Percentiles rank a stretch among this genome's conserved stretches.
These are phyloP conservation scores for Autographa gamma DNA, from an alignment of 2,888 invertebrate genomes.

Conservation along the genomic window DNA sequence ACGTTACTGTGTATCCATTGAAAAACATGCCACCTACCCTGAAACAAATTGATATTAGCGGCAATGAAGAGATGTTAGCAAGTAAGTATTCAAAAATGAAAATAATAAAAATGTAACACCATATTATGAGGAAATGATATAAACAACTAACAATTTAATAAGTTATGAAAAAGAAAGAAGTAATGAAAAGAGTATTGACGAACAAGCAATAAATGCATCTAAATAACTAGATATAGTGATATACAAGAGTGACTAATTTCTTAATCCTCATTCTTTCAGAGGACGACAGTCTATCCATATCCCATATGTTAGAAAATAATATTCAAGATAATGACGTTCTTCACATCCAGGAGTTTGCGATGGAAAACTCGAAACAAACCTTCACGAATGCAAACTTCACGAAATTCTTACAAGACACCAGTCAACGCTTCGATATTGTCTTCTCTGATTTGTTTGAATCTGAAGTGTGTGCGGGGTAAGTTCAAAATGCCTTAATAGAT, in stretches of 20 bases:
- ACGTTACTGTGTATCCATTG: conserved; percentile 56
- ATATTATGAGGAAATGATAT: too few species aligned
- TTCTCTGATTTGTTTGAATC: conserved; percentile 67
- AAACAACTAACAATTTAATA: too few species aligned
- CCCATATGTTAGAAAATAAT: conserved; percentile 41
- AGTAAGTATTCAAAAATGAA: conserved; percentile 8
- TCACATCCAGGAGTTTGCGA: conserved; percentile 45
- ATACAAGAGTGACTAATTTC: neutral
- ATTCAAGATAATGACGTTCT: conserved; percentile 26
- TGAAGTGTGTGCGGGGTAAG: conserved; percentile 70
- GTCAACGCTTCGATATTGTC: conserved; percentile 66
- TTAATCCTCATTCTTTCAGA: conserved; percentile 27
- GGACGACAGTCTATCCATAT: conserved; percentile 33
- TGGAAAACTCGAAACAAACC: conserved; percentile 27
- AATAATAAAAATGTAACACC: neutral
- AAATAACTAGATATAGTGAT: too few species aligned
- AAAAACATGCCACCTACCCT: conserved; percentile 51
- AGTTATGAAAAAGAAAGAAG: too few species aligned
- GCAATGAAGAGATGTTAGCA: conserved; percentile 24
- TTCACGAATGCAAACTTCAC: conserved; percentile 57
- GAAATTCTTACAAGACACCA: conserved; percentile 61
- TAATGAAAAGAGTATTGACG: too few species aligned
- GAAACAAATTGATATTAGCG: conserved; percentile 60
- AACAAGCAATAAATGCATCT: too few species aligned
- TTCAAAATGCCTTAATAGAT: neutral